phyloP scores from a whole-genome alignment of 2,113 vertebrate genomes.

The Procapra przewalskii region DNA sequence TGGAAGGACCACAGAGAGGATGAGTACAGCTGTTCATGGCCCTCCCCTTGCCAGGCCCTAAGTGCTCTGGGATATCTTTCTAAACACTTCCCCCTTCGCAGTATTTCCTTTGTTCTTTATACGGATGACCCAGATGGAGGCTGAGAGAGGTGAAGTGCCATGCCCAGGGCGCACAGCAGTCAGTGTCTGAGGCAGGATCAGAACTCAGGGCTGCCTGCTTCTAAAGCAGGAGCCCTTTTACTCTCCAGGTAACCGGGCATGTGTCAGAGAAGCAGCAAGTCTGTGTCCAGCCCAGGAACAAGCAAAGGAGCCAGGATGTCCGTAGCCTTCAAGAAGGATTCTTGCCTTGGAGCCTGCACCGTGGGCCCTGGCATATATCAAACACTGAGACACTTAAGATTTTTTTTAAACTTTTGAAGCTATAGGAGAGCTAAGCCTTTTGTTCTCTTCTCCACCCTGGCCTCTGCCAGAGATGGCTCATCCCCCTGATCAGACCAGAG shows the following conservation, averaged over 20 bases:
- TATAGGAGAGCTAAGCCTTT: background rate
- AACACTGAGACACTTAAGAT: background rate
- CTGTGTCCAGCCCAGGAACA: rapidly evolving
- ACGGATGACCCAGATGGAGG: background rate
- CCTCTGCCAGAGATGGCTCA: background rate
- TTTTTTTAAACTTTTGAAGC: background rate
- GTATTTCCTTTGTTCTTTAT: background rate
- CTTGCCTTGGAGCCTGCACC: background rate
- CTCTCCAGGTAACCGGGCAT: rapidly evolving
- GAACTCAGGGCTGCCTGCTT: background rate
- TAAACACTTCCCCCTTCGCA: background rate
- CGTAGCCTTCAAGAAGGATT: background rate
- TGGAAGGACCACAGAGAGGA: background rate
- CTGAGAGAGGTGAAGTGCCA: background rate
- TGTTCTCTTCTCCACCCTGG: background rate
- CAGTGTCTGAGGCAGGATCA: background rate
- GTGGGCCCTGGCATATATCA: background rate
- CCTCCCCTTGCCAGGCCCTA: background rate
- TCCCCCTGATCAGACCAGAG: background rate
- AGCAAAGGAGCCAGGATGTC: background rate
- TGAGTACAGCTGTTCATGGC: rapidly evolving
- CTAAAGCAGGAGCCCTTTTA: background rate
- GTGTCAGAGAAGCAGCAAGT: background rate
- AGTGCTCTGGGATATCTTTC: no score
- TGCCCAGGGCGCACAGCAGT: background rate